A percentile compares a stretch with the other conserved stretches of the same genome.
Evolutionary conservation across 2,797 vertebrate genomes (phyloP).

Genomic region (Pipistrellus pygmaeus): DNA sequence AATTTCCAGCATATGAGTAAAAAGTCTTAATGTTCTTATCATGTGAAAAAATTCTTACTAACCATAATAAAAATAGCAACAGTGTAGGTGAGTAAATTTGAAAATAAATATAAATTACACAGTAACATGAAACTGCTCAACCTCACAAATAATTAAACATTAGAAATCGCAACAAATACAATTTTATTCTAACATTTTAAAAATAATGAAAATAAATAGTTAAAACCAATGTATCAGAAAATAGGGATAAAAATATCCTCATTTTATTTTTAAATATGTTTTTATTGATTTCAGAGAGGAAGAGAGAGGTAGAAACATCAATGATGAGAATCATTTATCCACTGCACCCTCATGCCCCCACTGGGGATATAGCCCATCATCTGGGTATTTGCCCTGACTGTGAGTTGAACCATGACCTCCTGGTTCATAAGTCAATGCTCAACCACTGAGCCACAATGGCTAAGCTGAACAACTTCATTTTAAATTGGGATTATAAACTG

Average conservation of each 20-base stretch:
- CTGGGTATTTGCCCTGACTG: too few species aligned
- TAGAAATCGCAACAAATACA: background rate
- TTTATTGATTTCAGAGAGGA: too few species aligned
- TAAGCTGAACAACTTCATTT: background rate
- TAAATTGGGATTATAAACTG: background rate
- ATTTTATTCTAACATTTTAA: background rate
- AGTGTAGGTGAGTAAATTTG: background rate
- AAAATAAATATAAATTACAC: constrained; percentile 17
- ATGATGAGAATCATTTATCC: too few species aligned
- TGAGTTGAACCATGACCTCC: too few species aligned
- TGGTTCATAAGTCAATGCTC: too few species aligned
- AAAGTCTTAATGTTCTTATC: background rate
- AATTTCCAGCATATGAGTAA: background rate
- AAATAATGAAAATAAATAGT: background rate
- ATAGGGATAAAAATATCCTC: background rate
- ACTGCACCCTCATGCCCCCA: too few species aligned
- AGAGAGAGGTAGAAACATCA: too few species aligned
- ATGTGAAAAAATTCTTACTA: background rate
- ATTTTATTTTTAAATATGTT: background rate
- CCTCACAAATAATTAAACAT: background rate
- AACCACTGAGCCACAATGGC: too few species aligned
- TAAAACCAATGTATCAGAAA: background rate
- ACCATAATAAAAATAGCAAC: background rate
- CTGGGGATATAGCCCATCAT: too few species aligned
- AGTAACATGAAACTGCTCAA: background rate